Base-by-base conservation (phyloP, 2,888 invertebrate genomes). In the Diaphora mendica region DNA sequence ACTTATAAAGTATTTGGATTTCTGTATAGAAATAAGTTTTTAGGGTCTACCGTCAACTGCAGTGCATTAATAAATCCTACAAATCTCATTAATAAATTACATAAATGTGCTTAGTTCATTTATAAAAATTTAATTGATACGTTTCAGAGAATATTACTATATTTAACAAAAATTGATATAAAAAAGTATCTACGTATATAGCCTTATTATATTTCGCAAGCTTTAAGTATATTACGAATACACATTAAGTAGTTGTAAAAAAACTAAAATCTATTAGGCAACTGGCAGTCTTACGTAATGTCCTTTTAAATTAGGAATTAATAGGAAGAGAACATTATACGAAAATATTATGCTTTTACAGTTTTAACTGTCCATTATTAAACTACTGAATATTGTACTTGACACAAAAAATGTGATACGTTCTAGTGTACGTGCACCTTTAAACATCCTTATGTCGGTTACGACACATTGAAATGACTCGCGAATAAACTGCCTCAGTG, bases 191-290 rank as follows among this genome's bases (percentile, higher is more conserved):
- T 62, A 62, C 30, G 26, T 55, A 64, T 74, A n/a, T 59, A 68
- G 77, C 71, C 81, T 85, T 83, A 85, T 82, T 81, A 73, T 66
- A 66, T 64, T 68, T 73, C 76, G 74, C 72, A 74, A 80, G 75
- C 70, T 62, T 71, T 48, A 64, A 75, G 64, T 71, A 64, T 75
- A 55, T 33, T 80, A 55, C 11, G 35, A 42, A 62, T 44, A 62
- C 48, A 79, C 30, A 20, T 39, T 77, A 73, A 48, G 68, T 74
- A 77, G 82, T 80, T 80, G 78, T 73, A 74, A 79, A 83, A 83
- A 76, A 73, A 79, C 79, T 84, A 82, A 81, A 82, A 13, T 65
- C 72, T 70, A 84, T 80, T 80, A 88, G 88, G 88, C 88, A 88
- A 85, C 81, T 68, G 77, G 83, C 88, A 88, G 88, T 88, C 88